Percentiles rank a stretch among this genome's conserved stretches.
These are phyloP conservation scores for Dendrophyllia cribrosa DNA, from an alignment of 64 coral and sea anemone species.

Conservation along the genomic window DNA sequence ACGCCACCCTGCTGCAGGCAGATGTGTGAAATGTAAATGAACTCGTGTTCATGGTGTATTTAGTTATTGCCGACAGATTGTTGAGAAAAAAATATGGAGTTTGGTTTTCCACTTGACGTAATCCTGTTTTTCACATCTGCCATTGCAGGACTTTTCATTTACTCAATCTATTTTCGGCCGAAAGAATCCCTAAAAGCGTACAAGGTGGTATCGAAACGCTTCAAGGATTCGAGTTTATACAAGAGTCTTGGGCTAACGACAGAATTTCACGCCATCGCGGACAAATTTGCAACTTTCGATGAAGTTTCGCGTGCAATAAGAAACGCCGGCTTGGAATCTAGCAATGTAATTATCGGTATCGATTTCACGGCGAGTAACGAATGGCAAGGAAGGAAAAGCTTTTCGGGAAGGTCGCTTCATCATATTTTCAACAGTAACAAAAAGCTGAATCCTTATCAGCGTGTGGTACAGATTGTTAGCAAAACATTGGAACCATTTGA, in stretches of 20 bases:
- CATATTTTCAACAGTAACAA: constrained; percentile 77
- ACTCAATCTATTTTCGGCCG: constrained; percentile 69
- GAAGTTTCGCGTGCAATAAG: constrained; percentile 92
- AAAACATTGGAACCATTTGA: constrained; percentile 95
- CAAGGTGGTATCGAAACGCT: constrained; percentile 68
- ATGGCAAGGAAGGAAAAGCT: constrained; percentile 96
- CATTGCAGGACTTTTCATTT: constrained; percentile 77
- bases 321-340: constrained; percentile 76
- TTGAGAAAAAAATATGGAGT: constrained; percentile 46
- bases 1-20: not conserved
- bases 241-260: constrained; percentile 67
- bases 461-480: constrained; percentile 83
- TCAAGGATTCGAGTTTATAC: constrained; percentile 72
- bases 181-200: constrained; percentile 81
- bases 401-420: constrained; percentile 84
- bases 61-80: no score
- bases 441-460: constrained; percentile 92
- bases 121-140: constrained; percentile 73
- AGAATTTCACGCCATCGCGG: constrained; percentile 89
- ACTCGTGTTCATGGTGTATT: not conserved
- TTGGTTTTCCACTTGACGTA: constrained; percentile 77
- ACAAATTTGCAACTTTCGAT: constrained; percentile 76
- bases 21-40: constrained; percentile 5
- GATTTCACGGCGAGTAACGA: constrained; percentile 99
- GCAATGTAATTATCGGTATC: constrained; percentile 93